Evolutionary conservation across 2,113 vertebrate genomes (phyloP).

Genomic region (Bubo bubo): DNA sequence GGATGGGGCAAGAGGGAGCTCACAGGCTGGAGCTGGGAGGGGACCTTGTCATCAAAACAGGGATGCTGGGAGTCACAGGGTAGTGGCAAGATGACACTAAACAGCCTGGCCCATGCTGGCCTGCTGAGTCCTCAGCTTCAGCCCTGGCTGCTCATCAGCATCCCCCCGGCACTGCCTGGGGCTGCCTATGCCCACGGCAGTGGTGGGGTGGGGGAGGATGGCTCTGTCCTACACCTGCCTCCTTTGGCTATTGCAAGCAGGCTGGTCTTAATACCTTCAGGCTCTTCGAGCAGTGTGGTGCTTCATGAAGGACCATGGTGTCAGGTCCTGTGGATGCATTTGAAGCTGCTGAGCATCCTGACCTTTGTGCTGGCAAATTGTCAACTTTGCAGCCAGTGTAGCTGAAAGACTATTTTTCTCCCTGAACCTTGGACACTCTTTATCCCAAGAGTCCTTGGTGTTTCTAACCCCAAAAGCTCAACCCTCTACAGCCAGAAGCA

Average conservation of each 20-base stretch:
- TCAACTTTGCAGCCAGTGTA: not conserved
- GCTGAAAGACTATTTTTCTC: not conserved
- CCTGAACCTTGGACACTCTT: not conserved
- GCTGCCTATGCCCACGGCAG: rapidly evolving
- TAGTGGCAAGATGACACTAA: not conserved
- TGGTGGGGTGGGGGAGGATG: not conserved
- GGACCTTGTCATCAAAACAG: not conserved
- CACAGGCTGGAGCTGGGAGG: not conserved
- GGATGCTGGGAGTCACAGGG: not conserved
- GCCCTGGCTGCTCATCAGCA: not conserved
- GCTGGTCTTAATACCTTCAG: not conserved
- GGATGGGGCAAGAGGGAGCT: not conserved
- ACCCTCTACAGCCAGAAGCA: not conserved
- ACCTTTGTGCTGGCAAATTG: not conserved
- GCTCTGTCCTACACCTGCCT: rapidly evolving
- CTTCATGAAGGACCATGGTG: not conserved
- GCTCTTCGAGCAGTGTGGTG: not conserved
- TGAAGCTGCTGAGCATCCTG: not conserved
- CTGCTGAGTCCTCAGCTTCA: not conserved
- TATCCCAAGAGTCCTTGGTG: not conserved
- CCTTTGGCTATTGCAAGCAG: not conserved
- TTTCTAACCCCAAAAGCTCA: not conserved
- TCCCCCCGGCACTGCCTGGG: not conserved
- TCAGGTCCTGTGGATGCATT: not conserved
- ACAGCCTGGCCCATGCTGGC: not conserved